A percentile compares a stretch with the other conserved stretches of the same genome.
phyloP scores from a whole-genome alignment of 2,113 vertebrate species.

The Zapornia atra region DNA sequence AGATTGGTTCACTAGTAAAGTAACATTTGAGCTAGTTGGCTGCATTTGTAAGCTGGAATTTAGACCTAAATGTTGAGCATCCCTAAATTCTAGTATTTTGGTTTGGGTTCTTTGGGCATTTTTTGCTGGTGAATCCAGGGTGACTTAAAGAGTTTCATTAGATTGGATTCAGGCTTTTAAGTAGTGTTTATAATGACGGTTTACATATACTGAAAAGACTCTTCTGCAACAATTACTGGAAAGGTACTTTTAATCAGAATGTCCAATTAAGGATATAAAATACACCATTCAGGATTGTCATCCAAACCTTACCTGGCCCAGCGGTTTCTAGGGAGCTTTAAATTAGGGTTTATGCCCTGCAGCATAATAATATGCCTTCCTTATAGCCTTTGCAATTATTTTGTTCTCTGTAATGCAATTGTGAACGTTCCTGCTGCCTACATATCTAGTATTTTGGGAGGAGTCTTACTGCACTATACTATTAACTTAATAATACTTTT shows the following conservation, averaged over 20 bases:
- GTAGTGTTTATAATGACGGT: background rate
- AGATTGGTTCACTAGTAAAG: constrained; percentile 16
- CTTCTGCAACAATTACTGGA: background rate
- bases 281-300: background rate
- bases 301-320: background rate
- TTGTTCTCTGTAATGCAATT: background rate
- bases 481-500: background rate
- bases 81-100: background rate
- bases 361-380: background rate
- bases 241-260: background rate
- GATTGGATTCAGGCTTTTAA: background rate
- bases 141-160: background rate
- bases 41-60: background rate
- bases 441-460: background rate
- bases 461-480: background rate
- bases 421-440: background rate
- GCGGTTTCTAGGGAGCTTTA: background rate
- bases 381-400: constrained; percentile 2
- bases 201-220: background rate
- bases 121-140: background rate
- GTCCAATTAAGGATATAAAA: background rate
- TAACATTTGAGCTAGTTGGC: background rate
- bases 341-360: background rate
- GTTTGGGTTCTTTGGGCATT: background rate
- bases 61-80: background rate